phyloP scores from a whole-genome alignment of 2,113 vertebrate species.

The Sylvilagus bachmani region DNA sequence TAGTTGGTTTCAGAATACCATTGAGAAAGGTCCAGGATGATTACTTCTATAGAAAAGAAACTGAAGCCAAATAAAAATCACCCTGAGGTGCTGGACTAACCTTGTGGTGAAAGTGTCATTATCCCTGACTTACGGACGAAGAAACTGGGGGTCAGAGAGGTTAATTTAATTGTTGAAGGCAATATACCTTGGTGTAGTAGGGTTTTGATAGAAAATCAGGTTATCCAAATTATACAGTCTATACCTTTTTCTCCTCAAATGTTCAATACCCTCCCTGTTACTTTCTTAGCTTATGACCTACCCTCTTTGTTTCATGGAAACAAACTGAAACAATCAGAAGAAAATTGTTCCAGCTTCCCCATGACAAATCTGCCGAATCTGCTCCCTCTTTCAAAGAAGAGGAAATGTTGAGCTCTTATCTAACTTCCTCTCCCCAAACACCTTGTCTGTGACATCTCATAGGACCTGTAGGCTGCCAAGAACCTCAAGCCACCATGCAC shows the following conservation, averaged over 20 bases:
- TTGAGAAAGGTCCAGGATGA: not conserved
- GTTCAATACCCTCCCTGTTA: not conserved
- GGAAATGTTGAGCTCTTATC: not conserved
- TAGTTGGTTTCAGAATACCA: not conserved
- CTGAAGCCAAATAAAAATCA: not conserved
- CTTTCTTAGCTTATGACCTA: not conserved
- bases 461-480: not conserved
- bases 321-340: constrained; percentile 24
- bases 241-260: not conserved
- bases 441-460: not conserved
- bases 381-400: not conserved
- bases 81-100: not conserved
- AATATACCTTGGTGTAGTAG: not conserved
- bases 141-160: not conserved
- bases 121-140: not conserved
- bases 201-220: constrained; percentile 16
- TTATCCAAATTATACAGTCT: not conserved
- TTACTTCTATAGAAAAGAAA: not conserved
- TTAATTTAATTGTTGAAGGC: constrained; percentile 52
- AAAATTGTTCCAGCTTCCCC: not conserved
- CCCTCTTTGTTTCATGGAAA: not conserved
- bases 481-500: not conserved
- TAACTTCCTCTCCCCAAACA: not conserved
- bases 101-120: not conserved
- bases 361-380: not conserved